Base-by-base conservation (phyloP, 2,797 vertebrate genomes). In the Catostomus latipinnis region DNA sequence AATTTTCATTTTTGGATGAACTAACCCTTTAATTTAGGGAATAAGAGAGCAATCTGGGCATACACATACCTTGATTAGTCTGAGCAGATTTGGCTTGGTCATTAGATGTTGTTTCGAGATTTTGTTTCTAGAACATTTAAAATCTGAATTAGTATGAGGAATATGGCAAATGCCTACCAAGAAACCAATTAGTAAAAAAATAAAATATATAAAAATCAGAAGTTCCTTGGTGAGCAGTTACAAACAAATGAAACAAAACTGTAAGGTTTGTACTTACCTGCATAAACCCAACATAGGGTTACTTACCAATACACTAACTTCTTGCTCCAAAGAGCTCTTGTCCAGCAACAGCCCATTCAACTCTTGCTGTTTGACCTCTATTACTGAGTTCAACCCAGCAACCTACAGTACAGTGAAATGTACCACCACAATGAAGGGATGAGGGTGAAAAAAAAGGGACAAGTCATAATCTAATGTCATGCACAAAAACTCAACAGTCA, bases 261-360 rank as follows among this genome's bases (percentile, higher is more conserved):
- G 5, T 43, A 63, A 45, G 34, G 45, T 12, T 12, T 5, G 1
- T 8, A 6, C 62, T 46, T 65, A 14, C 13, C 62, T 5, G 45
- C 2, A 5, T 12, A 58, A 56, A 22, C 12, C 16, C 4, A 67
- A 71, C 8, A 13, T 10, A 7, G 61, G 62, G 7, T n/a, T 16
- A 78, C 96, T 96, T 92, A 99, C 98, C 96, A 97, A 87, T 83
- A 80, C 84, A 85, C 89, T 92, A 76, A 96, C 94, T 76, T 98
- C 94, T 83, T 94, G 92, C 85, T 95, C 94, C 91, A 96, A 87
- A 85, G 88, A 85, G 78, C 94, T 92, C 86, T 95, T 97, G 83
- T 94, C 94, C 92, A 94, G 89, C 90, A 96, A 94, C 85, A 96
- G 92, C 48, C 92, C 89, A 78, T 92, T 82, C 72, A 96, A 87